A percentile compares a stretch with the other conserved stretches of the same genome.
phyloP scores from a whole-genome alignment of 1,140 invertebrate genomes.

The Lepidurus arcticus region DNA sequence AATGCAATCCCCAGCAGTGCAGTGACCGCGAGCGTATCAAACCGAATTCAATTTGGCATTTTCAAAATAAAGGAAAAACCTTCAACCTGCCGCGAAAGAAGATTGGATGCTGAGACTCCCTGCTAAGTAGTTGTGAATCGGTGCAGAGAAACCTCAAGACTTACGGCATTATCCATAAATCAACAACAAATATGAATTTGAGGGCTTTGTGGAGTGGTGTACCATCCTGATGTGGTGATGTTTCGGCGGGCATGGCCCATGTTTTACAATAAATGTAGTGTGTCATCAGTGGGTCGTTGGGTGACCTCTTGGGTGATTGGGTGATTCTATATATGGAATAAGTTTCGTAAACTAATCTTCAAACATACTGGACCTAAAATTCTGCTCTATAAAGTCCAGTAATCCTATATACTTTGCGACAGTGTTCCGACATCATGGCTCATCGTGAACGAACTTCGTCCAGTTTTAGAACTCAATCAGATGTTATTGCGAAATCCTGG shows the following conservation, averaged over 20 bases:
- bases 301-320: background rate
- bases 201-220: background rate
- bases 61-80: too few relatives aligned
- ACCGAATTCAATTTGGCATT: too few relatives aligned
- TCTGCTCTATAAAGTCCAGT: background rate
- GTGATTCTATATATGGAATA: background rate
- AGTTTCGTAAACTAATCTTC: background rate
- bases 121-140: background rate
- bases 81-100: background rate
- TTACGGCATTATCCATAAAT: background rate
- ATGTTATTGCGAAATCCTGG: background rate
- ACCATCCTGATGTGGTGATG: background rate
- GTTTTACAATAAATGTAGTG: conserved; percentile 19
- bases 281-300: conserved; percentile 6
- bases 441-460: conserved; percentile 1
- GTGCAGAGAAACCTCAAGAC: background rate
- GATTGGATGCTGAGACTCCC: background rate
- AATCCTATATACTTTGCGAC: background rate
- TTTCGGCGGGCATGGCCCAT: conserved; percentile 8
- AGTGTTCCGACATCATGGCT: background rate
- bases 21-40: too few relatives aligned
- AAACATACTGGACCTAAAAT: background rate
- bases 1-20: too few relatives aligned
- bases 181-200: background rate
- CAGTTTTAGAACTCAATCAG: background rate